Conservation (phyloP, 2,797 vertebrate species). For the Epinephelus coioides region DNA sequence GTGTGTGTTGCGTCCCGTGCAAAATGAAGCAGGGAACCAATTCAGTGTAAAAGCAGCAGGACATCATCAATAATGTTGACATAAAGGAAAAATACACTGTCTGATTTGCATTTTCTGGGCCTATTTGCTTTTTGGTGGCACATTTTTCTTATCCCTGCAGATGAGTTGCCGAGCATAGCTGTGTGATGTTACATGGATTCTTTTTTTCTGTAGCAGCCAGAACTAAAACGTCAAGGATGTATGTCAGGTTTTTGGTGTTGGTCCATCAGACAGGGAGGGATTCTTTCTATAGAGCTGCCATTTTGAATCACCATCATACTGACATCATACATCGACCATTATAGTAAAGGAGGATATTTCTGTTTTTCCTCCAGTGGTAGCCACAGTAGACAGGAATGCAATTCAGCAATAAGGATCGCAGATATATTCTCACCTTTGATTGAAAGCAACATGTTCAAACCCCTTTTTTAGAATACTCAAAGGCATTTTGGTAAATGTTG, state of each 20-base stretch:
- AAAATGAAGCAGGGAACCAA: conserved; percentile 13
- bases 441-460: not conserved
- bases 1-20: conserved; percentile 1
- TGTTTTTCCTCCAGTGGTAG: not conserved
- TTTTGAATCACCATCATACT: conserved; percentile 25
- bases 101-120: conserved; percentile 50
- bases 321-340: conserved; percentile 4
- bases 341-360: not conserved
- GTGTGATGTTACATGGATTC: not conserved
- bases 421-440: not conserved
- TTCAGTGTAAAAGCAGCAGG: conserved; percentile 18
- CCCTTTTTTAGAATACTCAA: not conserved
- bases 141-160: conserved; percentile 35
- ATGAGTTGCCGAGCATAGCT: conserved; percentile 13
- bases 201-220: not conserved
- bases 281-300: conserved; percentile 34
- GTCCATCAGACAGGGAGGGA: not conserved
- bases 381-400: not conserved
- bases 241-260: not conserved
- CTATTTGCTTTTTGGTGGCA: conserved; percentile 39
- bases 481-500: conserved; percentile 3
- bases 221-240: not conserved
- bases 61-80: conserved; percentile 53
- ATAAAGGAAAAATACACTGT: conserved; percentile 23
- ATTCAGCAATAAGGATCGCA: not conserved